A percentile compares a stretch with the other conserved stretches of the same genome.
These are phyloP conservation scores for Mormyrops attenuatus DNA, from an alignment of 2,797 vertebrate genomes.

Conservation along the genomic window DNA sequence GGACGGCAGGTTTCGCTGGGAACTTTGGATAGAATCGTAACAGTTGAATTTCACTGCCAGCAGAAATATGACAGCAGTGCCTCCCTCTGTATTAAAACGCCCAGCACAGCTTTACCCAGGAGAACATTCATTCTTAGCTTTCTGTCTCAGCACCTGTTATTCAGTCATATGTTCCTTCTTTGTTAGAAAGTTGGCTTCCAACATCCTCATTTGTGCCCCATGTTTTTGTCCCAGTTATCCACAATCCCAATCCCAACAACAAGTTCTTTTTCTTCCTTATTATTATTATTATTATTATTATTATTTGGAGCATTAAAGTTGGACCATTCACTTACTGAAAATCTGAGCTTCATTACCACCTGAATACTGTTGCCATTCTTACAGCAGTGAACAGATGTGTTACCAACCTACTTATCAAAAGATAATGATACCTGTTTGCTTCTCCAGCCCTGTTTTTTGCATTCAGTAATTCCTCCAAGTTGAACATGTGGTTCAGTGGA, in stretches of 20 bases:
- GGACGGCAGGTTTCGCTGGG: not conserved
- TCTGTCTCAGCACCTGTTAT: not conserved
- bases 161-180: not conserved
- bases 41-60: not conserved
- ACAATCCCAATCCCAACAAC: not conserved
- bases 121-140: not conserved
- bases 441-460: not conserved
- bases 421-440: not conserved
- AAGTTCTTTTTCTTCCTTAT: not conserved
- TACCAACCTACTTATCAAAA: not conserved
- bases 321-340: not conserved
- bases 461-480: not conserved
- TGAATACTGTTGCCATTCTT: not conserved
- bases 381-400: not conserved
- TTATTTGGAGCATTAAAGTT: not conserved
- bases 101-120: not conserved
- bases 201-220: not conserved
- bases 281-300: not conserved
- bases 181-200: not conserved
- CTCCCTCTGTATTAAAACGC: not conserved
- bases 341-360: not conserved
- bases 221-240: not conserved
- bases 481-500: not conserved
- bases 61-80: not conserved
- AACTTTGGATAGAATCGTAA: not conserved